These are phyloP conservation scores for Sebastes oblongus DNA, from an alignment of 2,797 vertebrate genomes.

Conservation along the genomic window DNA sequence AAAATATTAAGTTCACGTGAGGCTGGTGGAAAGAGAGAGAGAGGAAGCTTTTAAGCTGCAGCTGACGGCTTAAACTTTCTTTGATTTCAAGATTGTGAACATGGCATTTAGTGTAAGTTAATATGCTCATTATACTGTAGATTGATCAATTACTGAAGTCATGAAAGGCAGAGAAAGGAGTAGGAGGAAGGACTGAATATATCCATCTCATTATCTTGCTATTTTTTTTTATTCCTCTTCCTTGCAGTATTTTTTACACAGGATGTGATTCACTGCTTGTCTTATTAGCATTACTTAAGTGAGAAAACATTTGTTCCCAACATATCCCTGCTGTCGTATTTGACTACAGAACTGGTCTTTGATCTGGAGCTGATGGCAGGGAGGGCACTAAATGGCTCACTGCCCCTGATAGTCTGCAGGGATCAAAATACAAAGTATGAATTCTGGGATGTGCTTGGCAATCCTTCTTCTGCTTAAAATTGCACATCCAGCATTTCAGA, in stretches of 20 bases:
- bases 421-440: background rate
- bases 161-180: conserved; percentile 1
- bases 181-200: conserved; percentile 4
- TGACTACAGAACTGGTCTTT: background rate
- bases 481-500: background rate
- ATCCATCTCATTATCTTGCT: conserved; percentile 3
- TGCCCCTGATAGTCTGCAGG: background rate
- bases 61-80: background rate
- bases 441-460: background rate
- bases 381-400: background rate
- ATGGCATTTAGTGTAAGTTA: background rate
- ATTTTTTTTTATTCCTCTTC: background rate
- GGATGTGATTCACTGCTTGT: background rate
- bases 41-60: background rate
- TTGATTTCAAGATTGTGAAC: background rate
- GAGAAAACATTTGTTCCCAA: background rate
- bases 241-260: background rate
- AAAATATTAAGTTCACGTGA: conserved; percentile 28
- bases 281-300: background rate
- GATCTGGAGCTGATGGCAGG: background rate
- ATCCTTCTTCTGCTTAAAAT: background rate
- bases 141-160: conserved; percentile 10
- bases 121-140: background rate
- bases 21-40: background rate
- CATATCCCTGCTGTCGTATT: background rate